Evolutionary conservation across 2,113 vertebrate genomes (phyloP).

Genomic region (Dermatemys mawii): DNA sequence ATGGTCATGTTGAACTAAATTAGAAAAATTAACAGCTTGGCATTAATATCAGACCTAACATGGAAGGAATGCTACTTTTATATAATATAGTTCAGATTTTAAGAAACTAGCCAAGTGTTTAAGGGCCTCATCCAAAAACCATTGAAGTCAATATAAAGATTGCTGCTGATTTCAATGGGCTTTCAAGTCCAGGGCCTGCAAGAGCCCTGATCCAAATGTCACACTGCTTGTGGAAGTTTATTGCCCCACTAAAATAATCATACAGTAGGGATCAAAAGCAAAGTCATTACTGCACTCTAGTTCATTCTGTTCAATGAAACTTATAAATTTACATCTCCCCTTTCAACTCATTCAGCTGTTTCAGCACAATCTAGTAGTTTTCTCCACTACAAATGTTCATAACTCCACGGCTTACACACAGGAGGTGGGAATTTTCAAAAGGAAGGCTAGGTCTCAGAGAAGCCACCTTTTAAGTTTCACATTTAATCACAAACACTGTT

Average conservation of each 20-base stretch:
- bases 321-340: not conserved
- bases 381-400: no score
- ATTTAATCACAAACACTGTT: not conserved
- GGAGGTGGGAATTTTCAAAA: no score
- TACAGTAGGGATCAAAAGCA: no score
- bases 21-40: not conserved
- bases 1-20: not conserved
- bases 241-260: no score
- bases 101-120: not conserved
- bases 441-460: not conserved
- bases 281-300: no score
- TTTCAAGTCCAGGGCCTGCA: no score
- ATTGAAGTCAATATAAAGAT: not conserved
- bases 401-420: no score
- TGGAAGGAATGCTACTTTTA: not conserved
- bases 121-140: not conserved
- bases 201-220: no score
- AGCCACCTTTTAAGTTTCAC: not conserved
- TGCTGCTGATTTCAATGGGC: not conserved
- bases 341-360: no score
- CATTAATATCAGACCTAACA: not conserved
- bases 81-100: not conserved
- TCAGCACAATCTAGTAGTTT: no score
- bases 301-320: not conserved
- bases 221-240: no score